These are phyloP conservation scores for Merluccius polli DNA, from an alignment of 2,797 vertebrate species.

Conservation along the genomic window DNA sequence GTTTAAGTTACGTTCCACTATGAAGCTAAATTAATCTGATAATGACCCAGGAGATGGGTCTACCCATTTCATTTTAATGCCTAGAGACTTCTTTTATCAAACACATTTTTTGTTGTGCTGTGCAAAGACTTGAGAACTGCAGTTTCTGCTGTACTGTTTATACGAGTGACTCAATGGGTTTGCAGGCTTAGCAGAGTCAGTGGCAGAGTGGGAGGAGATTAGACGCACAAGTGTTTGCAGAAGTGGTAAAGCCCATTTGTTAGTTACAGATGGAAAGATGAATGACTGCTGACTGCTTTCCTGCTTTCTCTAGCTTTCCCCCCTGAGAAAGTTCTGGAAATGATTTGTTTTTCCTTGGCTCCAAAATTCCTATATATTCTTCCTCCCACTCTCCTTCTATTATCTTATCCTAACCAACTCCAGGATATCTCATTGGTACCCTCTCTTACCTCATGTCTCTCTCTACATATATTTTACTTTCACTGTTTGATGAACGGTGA, in stretches of 20 bases:
- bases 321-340: no score
- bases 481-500: not conserved
- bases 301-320: not conserved
- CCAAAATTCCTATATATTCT: not conserved
- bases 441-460: constrained; percentile 6
- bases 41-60: not conserved
- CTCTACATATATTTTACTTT: constrained; percentile 1
- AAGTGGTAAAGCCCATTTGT: not conserved
- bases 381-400: not conserved
- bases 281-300: not conserved
- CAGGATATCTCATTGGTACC: not conserved
- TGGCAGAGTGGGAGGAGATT: not conserved
- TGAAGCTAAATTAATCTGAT: not conserved
- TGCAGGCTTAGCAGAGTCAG: not conserved
- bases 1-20: not conserved
- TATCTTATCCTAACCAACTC: not conserved
- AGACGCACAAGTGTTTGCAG: not conserved
- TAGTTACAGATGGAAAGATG: not conserved
- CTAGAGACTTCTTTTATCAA: not conserved
- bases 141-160: not conserved
- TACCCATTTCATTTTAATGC: not conserved
- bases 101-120: no score
- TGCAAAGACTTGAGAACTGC: not conserved
- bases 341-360: no score
- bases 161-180: not conserved